A percentile compares a stretch with the other conserved stretches of the same genome.
Conservation (phyloP, 2,797 vertebrate genomes). For the Pangasius krempfi region DNA sequence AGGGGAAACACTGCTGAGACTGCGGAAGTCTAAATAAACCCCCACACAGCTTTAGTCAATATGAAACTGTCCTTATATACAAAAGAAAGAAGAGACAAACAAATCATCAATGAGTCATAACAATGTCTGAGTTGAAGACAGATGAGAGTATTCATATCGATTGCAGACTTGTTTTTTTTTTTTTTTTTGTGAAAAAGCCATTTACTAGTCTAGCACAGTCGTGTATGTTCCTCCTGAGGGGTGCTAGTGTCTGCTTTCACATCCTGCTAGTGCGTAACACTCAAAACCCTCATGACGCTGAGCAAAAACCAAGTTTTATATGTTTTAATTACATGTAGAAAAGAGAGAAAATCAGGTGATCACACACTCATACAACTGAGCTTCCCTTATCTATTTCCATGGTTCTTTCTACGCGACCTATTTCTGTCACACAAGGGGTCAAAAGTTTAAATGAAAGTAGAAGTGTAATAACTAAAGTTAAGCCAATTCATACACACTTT, state of each 20-base stretch:
- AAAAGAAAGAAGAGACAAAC: conserved; percentile 39
- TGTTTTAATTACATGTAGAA: neutral
- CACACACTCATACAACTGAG: neutral
- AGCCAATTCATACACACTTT: conserved; percentile 1
- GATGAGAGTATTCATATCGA: conserved; percentile 18
- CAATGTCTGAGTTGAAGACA: conserved; percentile 21
- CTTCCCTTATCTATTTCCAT: neutral
- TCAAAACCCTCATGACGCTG: neutral
- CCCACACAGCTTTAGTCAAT: conserved; percentile 38
- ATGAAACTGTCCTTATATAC: conserved; percentile 42
- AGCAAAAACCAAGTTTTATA: neutral
- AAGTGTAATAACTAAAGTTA: conserved; percentile 1
- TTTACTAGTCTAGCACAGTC: conserved; percentile 7
- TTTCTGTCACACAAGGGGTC: neutral
- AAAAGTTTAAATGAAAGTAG: conserved; percentile 22
- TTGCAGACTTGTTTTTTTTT: conserved; percentile 8
- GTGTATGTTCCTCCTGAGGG: neutral
- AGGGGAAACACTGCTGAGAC: conserved; percentile 22
- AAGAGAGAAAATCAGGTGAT: neutral
- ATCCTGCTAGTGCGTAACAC: conserved; percentile 24
- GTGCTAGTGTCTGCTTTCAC: conserved; percentile 51
- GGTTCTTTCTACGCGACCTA: neutral
- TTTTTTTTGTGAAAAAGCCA: conserved; percentile 31
- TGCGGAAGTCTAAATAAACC: conserved; percentile 17
- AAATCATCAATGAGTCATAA: conserved; percentile 40